These are phyloP conservation scores for Luidia sarsii DNA, from an alignment of 53 echinoderm and acorn worm species.

Conservation along the genomic window DNA sequence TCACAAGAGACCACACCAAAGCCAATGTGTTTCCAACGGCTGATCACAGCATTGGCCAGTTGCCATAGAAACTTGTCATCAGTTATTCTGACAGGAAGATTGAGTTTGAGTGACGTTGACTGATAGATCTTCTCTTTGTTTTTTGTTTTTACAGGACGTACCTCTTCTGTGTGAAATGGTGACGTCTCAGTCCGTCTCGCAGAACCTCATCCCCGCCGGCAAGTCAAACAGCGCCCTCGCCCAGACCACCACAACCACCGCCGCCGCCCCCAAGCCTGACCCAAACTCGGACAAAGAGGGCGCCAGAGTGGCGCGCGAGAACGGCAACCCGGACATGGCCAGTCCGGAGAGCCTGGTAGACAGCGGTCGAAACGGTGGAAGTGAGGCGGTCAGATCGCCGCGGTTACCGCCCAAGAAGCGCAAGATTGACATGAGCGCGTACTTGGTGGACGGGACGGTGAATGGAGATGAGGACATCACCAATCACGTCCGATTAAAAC, in stretches of 20 bases:
- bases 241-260: too few relatives aligned
- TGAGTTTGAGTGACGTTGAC: too few relatives aligned
- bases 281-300: conserved; percentile 23
- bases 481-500: conserved; percentile 50
- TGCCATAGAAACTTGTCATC: too few relatives aligned
- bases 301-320: background rate
- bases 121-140: too few relatives aligned
- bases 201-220: conserved; percentile 24
- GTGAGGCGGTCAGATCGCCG: conserved; percentile 16
- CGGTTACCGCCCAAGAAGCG: conserved; percentile 48
- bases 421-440: conserved; percentile 43
- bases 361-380: background rate
- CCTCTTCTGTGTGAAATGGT: conserved; percentile 37
- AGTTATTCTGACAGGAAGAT: too few relatives aligned
- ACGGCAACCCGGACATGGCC: conserved; percentile 8
- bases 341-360: conserved; percentile 2
- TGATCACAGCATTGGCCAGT: too few relatives aligned
- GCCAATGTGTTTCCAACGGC: too few relatives aligned
- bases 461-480: background rate
- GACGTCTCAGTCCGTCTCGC: background rate
- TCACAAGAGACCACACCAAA: too few relatives aligned
- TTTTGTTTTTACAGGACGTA: background rate
- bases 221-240: conserved; percentile 12
- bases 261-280: too few relatives aligned
- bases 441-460: background rate